These are phyloP conservation scores for Trichosurus vulpecula DNA, from an alignment of 2,797 vertebrate genomes.

Conservation along the genomic window DNA sequence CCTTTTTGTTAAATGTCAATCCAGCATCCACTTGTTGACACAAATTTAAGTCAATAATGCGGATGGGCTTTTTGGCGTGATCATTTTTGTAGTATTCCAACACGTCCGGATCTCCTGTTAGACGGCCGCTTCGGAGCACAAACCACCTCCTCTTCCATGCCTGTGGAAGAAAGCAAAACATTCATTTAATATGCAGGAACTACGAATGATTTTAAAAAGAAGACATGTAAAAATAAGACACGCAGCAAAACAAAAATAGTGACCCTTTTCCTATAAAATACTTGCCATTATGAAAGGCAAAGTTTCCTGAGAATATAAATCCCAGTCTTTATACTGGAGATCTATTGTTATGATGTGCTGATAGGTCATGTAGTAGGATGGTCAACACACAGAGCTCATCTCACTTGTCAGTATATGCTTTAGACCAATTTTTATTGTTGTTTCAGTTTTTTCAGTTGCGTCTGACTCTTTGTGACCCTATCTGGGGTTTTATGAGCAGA, in stretches of 20 bases:
- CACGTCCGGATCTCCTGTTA: conserved; percentile 98
- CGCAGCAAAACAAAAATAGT: not conserved
- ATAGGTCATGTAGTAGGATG: not conserved
- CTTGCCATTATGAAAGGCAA: not conserved
- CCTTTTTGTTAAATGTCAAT: conserved; percentile 98
- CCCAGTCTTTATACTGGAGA: not conserved
- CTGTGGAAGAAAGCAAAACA: conserved; percentile 81
- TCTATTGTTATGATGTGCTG: not conserved
- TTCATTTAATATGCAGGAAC: conserved; percentile 27
- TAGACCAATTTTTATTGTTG: not conserved
- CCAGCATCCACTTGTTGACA: conserved; percentile 99
- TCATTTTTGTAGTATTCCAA: conserved; percentile 99
- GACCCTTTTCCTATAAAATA: conserved; percentile 29
- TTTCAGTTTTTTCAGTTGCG: not conserved
- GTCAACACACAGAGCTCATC: not conserved
- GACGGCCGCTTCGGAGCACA: conserved; percentile 96
- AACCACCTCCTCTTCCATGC: conserved; percentile 99
- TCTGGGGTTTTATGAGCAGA: not conserved
- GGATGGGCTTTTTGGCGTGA: conserved; percentile 98
- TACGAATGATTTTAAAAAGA: not conserved
- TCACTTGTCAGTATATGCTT: not conserved
- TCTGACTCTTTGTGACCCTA: not conserved
- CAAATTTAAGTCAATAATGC: conserved; percentile 99
- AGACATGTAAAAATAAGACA: not conserved
- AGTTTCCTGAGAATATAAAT: not conserved